phyloP scores from a whole-genome alignment of 2,888 invertebrate genomes.

The Archips crataeganus region DNA sequence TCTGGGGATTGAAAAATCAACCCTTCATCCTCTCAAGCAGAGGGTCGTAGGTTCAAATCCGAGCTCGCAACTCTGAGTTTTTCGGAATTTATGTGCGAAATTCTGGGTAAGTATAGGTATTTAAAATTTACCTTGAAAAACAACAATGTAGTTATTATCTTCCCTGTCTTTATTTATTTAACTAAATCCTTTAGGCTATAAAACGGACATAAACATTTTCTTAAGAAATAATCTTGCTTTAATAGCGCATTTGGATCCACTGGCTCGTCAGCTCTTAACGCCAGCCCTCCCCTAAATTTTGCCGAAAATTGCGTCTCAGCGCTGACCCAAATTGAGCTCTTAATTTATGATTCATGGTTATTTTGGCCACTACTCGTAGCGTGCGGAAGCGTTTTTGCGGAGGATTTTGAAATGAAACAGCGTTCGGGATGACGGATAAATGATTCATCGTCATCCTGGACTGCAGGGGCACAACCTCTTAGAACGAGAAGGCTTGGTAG shows the following conservation, averaged over 20 bases:
- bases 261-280: constrained; percentile 6
- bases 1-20: too few species aligned
- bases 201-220: constrained; percentile 37
- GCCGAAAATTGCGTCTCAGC: constrained; percentile 26
- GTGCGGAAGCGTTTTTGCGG: constrained; percentile 30
- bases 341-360: constrained; percentile 41
- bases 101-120: too few species aligned
- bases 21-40: too few species aligned
- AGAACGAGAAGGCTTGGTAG: too few species aligned
- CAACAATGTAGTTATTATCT: constrained; percentile 34
- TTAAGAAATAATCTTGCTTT: constrained; percentile 40
- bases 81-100: too few species aligned
- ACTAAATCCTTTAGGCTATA: constrained; percentile 34
- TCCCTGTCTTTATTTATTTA: constrained; percentile 36
- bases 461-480: too few species aligned
- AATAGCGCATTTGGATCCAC: constrained; percentile 29
- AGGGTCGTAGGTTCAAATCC: too few species aligned
- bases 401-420: constrained; percentile 2
- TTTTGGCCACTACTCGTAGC: constrained; percentile 12
- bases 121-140: background rate
- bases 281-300: constrained; percentile 29
- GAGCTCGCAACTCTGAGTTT: too few species aligned
- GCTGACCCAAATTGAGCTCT: constrained; percentile 40
- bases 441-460: too few species aligned
- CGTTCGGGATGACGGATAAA: background rate